These are phyloP conservation scores for Opisthocomus hoazin DNA, from an alignment of 2,113 vertebrate species.

Conservation along the genomic window DNA sequence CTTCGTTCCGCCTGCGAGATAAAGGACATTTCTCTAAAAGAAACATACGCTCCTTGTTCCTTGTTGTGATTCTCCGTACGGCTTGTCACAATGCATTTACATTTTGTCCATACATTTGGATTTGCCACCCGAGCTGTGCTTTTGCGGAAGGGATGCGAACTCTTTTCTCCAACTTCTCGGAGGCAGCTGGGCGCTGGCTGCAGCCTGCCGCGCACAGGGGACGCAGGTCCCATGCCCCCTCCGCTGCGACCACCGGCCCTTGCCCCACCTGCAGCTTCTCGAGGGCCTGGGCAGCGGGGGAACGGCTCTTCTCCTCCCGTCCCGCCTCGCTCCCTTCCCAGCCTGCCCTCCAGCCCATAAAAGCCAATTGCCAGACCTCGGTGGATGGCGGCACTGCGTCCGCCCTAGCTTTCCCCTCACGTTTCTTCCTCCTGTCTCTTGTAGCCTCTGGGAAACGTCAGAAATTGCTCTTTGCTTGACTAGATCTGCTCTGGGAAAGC, in stretches of 20 bases:
- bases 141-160: conserved; percentile 52
- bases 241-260: rapidly evolving
- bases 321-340: background rate
- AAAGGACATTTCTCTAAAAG: conserved; percentile 67
- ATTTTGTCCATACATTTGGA: conserved; percentile 63
- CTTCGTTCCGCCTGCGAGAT: conserved; percentile 58
- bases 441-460: background rate
- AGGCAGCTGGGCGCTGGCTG: background rate
- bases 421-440: background rate
- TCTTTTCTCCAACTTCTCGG: conserved; percentile 17
- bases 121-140: conserved; percentile 52
- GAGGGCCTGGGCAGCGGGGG: background rate
- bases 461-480: background rate
- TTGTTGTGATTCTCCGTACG: conserved; percentile 49
- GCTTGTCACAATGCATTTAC: conserved; percentile 59
- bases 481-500: background rate
- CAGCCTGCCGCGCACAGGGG: rapidly evolving
- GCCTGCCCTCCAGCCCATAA: background rate
- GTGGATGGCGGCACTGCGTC: rapidly evolving
- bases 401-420: background rate
- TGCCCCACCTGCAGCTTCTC: rapidly evolving
- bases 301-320: background rate
- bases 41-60: conserved; percentile 64
- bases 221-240: rapidly evolving
- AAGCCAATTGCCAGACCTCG: background rate